These are phyloP conservation scores for Acyrthosiphon pisum DNA, from an alignment of 1,140 invertebrate genomes.

Conservation along the genomic window DNA sequence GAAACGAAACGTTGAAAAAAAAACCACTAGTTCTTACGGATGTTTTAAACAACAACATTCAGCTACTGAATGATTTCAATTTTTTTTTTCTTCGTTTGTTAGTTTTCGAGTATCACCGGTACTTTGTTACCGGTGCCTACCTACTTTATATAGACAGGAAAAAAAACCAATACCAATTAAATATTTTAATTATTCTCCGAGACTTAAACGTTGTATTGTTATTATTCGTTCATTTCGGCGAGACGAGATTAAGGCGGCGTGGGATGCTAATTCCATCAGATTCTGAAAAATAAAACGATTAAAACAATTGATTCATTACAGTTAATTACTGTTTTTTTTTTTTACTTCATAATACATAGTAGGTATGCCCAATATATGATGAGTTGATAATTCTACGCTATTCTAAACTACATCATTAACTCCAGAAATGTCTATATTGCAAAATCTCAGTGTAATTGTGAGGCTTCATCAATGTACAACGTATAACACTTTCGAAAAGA, in stretches of 20 bases:
- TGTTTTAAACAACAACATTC: not conserved
- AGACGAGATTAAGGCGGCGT: not conserved
- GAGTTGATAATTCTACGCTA: not conserved
- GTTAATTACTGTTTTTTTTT: not conserved
- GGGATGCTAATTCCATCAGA: not conserved
- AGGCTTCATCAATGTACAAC: not conserved
- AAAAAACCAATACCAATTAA: conserved; percentile 6
- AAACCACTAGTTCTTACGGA: not conserved
- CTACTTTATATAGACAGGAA: not conserved
- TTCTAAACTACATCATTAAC: not conserved
- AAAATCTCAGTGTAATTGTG: not conserved
- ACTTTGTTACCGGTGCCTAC: no score
- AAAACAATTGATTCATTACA: not conserved
- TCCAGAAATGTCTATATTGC: not conserved
- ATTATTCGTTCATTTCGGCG: not conserved
- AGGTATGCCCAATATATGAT: not conserved
- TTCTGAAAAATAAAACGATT: not conserved
- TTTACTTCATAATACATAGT: not conserved
- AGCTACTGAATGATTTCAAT: not conserved
- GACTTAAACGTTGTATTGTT: not conserved
- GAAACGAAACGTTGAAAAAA: not conserved
- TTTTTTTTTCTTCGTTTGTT: not conserved
- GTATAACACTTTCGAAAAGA: not conserved
- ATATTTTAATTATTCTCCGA: conserved; percentile 5
- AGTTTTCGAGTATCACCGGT: not conserved